Percentiles rank a stretch among this genome's conserved stretches.
phyloP scores from a whole-genome alignment of 2,797 vertebrate species.

The Pipistrellus kuhlii region DNA sequence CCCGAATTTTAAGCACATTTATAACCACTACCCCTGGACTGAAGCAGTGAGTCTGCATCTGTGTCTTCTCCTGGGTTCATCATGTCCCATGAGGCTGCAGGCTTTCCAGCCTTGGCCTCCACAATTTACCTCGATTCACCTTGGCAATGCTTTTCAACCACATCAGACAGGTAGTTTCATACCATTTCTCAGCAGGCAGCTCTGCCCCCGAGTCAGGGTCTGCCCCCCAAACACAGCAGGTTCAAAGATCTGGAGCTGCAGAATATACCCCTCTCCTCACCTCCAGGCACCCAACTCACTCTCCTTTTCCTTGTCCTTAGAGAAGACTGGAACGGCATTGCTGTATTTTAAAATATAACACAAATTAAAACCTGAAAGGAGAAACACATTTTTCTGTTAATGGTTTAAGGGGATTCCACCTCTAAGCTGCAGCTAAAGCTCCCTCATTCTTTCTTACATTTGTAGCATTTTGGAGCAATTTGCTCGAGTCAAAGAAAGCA shows the following conservation, averaged over 20 bases:
- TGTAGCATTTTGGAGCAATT: constrained; percentile 72
- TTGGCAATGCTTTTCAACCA: background rate
- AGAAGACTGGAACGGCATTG: background rate
- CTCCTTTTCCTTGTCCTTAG: background rate
- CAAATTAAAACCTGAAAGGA: constrained; percentile 66
- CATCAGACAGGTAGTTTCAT: background rate
- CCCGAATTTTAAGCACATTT: background rate
- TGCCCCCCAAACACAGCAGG: background rate
- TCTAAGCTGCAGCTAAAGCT: constrained; percentile 77
- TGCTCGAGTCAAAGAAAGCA: constrained; percentile 68
- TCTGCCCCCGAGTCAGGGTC: background rate
- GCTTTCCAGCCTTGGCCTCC: background rate
- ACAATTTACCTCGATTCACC: background rate
- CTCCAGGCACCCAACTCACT: rapidly evolving
- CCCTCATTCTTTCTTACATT: constrained; percentile 42
- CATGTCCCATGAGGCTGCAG: background rate
- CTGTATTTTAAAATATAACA: constrained; percentile 43
- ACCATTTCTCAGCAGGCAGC: background rate
- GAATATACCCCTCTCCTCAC: background rate
- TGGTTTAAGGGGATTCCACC: constrained; percentile 67
- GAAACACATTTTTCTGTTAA: constrained; percentile 64
- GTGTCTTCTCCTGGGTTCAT: background rate
- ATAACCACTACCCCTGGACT: background rate
- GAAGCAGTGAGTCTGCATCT: background rate
- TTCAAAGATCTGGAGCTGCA: background rate